These are phyloP conservation scores for Ferdinandea cuprea DNA, from an alignment of 2,888 invertebrate genomes.

Conservation along the genomic window DNA sequence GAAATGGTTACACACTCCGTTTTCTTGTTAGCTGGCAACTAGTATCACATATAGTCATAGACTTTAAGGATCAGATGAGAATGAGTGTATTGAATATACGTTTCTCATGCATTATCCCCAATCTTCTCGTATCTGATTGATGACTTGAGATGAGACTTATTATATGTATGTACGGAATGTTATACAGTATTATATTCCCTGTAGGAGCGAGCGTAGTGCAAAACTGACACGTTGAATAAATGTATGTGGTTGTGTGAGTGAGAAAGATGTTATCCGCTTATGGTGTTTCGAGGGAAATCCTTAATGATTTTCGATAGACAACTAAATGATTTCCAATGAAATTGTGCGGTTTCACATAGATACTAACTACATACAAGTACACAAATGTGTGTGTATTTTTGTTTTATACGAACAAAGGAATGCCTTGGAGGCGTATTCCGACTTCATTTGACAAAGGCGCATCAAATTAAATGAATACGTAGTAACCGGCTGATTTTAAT, in stretches of 20 bases:
- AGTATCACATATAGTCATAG: neutral
- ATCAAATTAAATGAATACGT: too few relatives aligned
- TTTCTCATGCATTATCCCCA: constrained; percentile 57
- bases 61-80: neutral
- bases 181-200: too few relatives aligned
- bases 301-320: constrained; percentile 28
- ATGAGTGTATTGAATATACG: constrained; percentile 54
- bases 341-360: too few relatives aligned
- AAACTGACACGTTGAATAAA: too few relatives aligned
- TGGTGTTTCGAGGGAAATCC: constrained; percentile 8
- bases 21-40: neutral
- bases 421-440: neutral
- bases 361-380: neutral
- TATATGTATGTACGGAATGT: constrained; percentile 3
- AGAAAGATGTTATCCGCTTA: constrained; percentile 19
- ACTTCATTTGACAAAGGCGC: neutral
- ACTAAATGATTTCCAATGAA: constrained; percentile 22
- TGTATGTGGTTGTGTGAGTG: too few relatives aligned
- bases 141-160: constrained; percentile 28
- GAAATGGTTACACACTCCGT: constrained; percentile 31
- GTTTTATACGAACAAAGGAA: neutral
- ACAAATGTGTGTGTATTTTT: neutral
- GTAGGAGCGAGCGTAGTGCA: neutral
- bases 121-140: constrained; percentile 33
- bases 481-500: neutral